Evolutionary conservation across 2,113 vertebrate genomes (phyloP).

Genomic region (Parus major): DNA sequence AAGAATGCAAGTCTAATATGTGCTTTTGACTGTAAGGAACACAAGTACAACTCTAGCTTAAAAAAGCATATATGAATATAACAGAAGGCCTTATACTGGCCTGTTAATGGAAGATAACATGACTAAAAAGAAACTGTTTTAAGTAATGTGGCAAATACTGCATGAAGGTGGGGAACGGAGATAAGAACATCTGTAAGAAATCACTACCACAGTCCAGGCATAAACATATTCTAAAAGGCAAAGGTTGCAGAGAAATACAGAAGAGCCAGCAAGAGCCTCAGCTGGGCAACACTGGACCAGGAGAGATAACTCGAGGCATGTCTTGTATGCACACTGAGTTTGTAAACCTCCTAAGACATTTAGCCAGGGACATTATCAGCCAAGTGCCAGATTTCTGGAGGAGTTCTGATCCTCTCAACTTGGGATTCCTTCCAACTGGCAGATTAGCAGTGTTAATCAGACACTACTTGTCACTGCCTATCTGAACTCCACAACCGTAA

Average conservation of each 20-base stretch:
- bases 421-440: conserved; percentile 58
- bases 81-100: not conserved
- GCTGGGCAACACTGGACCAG: conserved; percentile 14
- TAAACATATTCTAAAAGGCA: conserved; percentile 18
- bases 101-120: not conserved
- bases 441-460: conserved; percentile 58
- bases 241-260: conserved; percentile 18
- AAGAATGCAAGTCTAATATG: not conserved
- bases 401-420: conserved; percentile 55
- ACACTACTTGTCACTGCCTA: conserved; percentile 42
- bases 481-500: conserved; percentile 19
- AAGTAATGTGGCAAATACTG: not conserved
- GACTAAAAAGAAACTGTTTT: not conserved
- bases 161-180: not conserved
- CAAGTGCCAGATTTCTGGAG: conserved; percentile 60
- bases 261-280: conserved; percentile 49
- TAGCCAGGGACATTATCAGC: conserved; percentile 64
- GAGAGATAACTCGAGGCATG: conserved; percentile 15
- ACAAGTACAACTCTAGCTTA: not conserved
- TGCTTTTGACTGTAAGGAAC: not conserved
- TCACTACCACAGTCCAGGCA: not conserved
- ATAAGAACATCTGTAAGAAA: conserved; percentile 23
- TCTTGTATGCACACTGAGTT: not conserved
- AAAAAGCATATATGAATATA: not conserved
- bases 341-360: conserved; percentile 6